Evolutionary conservation across 37 sponge, comb jelly and placozoan genomes (phyloP), one percentile per base, ranked within the genome.

Genomic region (Spongia lamella): DNA sequence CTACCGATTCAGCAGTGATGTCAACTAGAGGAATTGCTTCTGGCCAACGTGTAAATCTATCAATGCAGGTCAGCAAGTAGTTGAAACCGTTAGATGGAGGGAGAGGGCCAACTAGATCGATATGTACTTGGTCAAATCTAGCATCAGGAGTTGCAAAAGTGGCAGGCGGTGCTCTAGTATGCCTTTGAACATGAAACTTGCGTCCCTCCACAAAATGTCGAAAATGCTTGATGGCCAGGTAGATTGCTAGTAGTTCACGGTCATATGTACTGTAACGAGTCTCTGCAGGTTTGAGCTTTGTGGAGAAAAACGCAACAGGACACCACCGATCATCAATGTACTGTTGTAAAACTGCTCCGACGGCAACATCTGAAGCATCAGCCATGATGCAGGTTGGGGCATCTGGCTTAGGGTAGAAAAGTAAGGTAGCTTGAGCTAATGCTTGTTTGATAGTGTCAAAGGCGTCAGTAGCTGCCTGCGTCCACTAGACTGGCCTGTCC

Each of bases 321-420:
- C n/a, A n/a, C n/a, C n/a, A n/a, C n/a, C n/a, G n/a, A n/a, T n/a
- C n/a, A n/a, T n/a, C n/a, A n/a, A n/a, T n/a, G n/a, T n/a, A n/a
- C n/a, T n/a, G n/a, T n/a, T n/a, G n/a, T n/a, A n/a, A n/a, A n/a
- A n/a, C n/a, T n/a, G n/a, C n/a, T n/a, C n/a, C n/a, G n/a, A n/a
- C n/a, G n/a, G n/a, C n/a, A n/a, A n/a, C n/a, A n/a, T n/a, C n/a
- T n/a, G n/a, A n/a, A n/a, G n/a, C n/a, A n/a, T n/a, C n/a, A n/a
- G n/a, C n/a, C 77, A 73, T 85, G 38, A 85, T n/a, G 52, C 70
- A 47, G 27, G 76, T 78, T 2, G 78, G 75, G 53, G 80, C 80
- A 5, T 75, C 67, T 4, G 82, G 51, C 53, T 53, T 53, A 38
- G 87, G 87, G 56, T 86, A 40, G 29, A 53, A 6, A 1, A 86